Base-by-base conservation (phyloP, 1,140 invertebrate species). In the Antheraea pernyi region DNA sequence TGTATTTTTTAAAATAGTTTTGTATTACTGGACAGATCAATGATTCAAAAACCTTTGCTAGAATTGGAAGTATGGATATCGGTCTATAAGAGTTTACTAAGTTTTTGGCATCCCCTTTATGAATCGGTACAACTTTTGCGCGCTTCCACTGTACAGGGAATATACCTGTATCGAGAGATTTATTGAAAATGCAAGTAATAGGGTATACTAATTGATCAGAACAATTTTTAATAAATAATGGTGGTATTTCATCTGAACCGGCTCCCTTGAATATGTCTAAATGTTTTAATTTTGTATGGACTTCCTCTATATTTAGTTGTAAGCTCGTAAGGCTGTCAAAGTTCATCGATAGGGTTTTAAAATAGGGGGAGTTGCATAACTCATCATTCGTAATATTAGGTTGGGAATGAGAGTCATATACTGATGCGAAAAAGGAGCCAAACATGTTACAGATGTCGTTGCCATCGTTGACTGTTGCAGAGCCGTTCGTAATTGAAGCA, bases 391-490 rank as follows among this genome's bases (percentile, higher is more conserved):
- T 19, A 10, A 19, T 42, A 11, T n/a, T 1, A 8, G 22, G 3
- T 7, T 46, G 19, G 3, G 19, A n/a, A 0, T 36, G 19, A 59
- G 19, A 19, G 53, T 58, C 67, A 62, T 75, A 74, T 6, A 73
- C 70, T 9, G 67, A 75, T 19, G 53, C 19, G 30, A 79, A 79
- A 30, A 70, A 70, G 19, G 67, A 60, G 10, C 70, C 73, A 67
- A 79, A 76, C 59, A 79, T 63, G 58, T 79, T 69, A 60, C 75
- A 79, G 19, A 76, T 72, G 8, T 70, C 66, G 4, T 19, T 59
- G 4, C 70, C 71, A 63, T 76, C 19, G 30, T 59, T 65, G 9
- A 64, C n/a, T n/a, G 19, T 19, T 2, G 18, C 67, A 7, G 1
- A 10, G 16, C 71, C 72, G 68, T 79, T 46, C 11, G 70, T 63